Evolutionary conservation across 2,113 vertebrate genomes (phyloP).

Genomic region (Stomatorhinus ivindoensis): DNA sequence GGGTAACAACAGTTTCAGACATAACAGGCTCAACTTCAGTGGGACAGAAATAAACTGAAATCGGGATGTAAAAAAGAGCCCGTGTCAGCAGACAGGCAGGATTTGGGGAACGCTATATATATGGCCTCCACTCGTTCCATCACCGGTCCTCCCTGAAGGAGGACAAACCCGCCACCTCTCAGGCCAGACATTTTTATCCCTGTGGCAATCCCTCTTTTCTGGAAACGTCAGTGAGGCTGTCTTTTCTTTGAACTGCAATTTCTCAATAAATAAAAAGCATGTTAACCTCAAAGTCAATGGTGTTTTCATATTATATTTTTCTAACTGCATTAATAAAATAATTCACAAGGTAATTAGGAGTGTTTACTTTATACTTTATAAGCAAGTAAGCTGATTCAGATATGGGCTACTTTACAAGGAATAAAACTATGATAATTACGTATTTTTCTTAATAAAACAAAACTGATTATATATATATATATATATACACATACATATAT

Average conservation of each 20-base stretch:
- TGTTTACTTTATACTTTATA: background rate
- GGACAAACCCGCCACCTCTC: background rate
- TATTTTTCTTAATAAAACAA: background rate
- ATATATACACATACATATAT: background rate
- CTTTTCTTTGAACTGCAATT: background rate
- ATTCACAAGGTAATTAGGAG: background rate
- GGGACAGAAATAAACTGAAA: conserved; percentile 16
- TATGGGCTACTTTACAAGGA: background rate
- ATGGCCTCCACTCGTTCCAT: background rate
- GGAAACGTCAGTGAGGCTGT: background rate
- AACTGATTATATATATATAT: background rate
- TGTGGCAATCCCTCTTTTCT: background rate
- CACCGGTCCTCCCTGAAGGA: background rate
- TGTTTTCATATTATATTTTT: background rate
- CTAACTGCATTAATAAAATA: background rate
- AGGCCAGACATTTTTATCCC: background rate
- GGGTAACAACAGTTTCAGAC: background rate
- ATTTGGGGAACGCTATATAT: background rate
- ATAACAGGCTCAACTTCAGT: background rate
- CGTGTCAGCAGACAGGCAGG: background rate
- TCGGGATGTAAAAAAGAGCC: background rate
- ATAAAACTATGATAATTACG: background rate
- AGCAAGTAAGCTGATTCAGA: background rate
- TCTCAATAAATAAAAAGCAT: background rate
- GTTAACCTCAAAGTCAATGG: background rate